Evolutionary conservation across 2,888 invertebrate species (phyloP), one percentile per base, ranked within the genome.

Genomic region (Mythimna ferrago): DNA sequence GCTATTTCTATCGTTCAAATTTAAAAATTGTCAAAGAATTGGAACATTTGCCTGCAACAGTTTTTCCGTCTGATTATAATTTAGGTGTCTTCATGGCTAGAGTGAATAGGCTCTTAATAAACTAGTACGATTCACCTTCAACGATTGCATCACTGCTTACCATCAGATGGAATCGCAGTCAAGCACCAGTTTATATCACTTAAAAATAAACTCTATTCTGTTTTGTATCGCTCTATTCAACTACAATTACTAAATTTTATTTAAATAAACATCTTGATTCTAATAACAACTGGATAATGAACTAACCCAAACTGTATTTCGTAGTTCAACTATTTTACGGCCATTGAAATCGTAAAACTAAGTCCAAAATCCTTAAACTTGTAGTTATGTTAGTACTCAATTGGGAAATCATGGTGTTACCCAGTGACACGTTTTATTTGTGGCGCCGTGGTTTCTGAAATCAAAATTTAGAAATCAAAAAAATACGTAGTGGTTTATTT

Each of bases 351-450:
- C 78, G 69, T 82, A 82, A 82, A 82, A 69, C 48, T 57, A 70
- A 67, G 35, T 51, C 41, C 16, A 71, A 58, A 77, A 72, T 66
- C 62, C 54, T 44, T 60, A 54, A 69, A 64, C 6, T 69, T 64
- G 63, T 21, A 21, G 56, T 69, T 61, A 11, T 16, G 70, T 79
- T 79, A 78, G 80, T 67, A 60, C 78, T 70, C 78, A 66, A 61
- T 82, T 78, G 80, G 80, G 81, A 80, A 80, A 82, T 81, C 74
- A 73, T 64, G 26, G 38, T 41, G 41, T 54, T 44, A 60, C 48
- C n/a, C 51, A 60, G 54, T 57, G 32, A 41, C 57, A 54, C 1
- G 57, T 51, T 54, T 57, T 66, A 61, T 78, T 69, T 72, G 53
- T 64, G 10, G 16, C n/a, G 57, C 57, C 60, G 64, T 64, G 26